Evolutionary conservation across 2,888 invertebrate genomes (phyloP).

Genomic region (Ethmia dodecea): DNA sequence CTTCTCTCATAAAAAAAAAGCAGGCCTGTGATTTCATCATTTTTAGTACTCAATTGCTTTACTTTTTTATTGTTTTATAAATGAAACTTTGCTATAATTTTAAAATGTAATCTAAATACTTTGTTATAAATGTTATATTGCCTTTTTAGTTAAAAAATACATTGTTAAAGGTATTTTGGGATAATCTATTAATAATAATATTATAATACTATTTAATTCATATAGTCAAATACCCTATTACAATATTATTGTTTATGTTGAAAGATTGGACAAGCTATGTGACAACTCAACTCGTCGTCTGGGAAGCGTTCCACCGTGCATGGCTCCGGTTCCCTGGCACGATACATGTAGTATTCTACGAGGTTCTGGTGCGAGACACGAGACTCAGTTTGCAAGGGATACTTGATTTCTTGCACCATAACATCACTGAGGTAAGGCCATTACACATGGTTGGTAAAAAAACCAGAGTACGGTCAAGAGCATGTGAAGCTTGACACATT

Average conservation of each 20-base stretch:
- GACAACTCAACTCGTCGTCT: constrained; percentile 75
- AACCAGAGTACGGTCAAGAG: too few species aligned
- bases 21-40: not conserved
- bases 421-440: constrained; percentile 71
- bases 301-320: constrained; percentile 83
- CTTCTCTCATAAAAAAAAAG: not conserved
- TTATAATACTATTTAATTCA: not conserved
- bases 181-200: not conserved
- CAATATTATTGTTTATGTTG: too few species aligned
- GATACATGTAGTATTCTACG: constrained; percentile 84
- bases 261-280: not conserved
- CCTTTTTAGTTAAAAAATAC: not conserved
- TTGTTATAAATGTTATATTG: not conserved
- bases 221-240: too few species aligned
- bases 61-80: too few species aligned
- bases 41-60: too few species aligned
- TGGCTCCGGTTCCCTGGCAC: constrained; percentile 85
- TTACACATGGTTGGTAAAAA: too few species aligned
- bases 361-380: constrained; percentile 80
- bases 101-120: too few species aligned
- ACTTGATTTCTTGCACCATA: constrained; percentile 77
- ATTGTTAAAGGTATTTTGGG: not conserved
- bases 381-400: constrained; percentile 76
- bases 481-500: too few species aligned
- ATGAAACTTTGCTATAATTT: too few species aligned